Percentiles rank a stretch among this genome's conserved stretches.
phyloP scores from a whole-genome alignment of 2,797 vertebrate genomes.

The Syndactyla subalaris region DNA sequence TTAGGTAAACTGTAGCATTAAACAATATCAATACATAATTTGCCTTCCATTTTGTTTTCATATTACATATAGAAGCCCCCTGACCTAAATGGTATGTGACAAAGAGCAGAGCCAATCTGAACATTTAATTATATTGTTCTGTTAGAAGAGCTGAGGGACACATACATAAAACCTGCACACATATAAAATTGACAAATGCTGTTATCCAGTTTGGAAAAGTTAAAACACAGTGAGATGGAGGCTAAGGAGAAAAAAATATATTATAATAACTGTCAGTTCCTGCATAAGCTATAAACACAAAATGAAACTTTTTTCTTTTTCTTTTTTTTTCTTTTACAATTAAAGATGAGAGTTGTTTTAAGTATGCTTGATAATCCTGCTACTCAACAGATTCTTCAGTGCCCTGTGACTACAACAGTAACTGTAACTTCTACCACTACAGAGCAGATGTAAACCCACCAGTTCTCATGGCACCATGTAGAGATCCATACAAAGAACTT shows the following conservation, averaged over 20 bases:
- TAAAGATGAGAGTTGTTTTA: neutral
- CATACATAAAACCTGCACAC: neutral
- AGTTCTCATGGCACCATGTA: neutral
- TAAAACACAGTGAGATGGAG: neutral
- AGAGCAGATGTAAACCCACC: neutral
- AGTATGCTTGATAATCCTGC: neutral
- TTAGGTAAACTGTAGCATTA: neutral
- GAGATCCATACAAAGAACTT: neutral
- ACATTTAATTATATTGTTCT: neutral
- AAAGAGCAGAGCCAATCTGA: neutral
- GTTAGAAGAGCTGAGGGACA: neutral
- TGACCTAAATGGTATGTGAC: neutral
- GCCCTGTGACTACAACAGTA: neutral
- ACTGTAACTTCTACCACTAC: neutral
- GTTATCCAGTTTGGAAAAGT: neutral
- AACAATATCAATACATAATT: neutral
- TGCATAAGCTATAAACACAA: neutral
- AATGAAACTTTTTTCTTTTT: neutral
- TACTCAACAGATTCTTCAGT: neutral
- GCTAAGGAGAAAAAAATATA: neutral
- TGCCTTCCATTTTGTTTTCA: accelerated
- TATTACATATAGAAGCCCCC: neutral
- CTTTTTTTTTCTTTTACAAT: neutral
- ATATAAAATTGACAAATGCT: neutral
- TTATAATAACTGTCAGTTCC: neutral